Conservation (phyloP, 92 coral and sea anemone genomes). For the Siderastrea siderea region DNA sequence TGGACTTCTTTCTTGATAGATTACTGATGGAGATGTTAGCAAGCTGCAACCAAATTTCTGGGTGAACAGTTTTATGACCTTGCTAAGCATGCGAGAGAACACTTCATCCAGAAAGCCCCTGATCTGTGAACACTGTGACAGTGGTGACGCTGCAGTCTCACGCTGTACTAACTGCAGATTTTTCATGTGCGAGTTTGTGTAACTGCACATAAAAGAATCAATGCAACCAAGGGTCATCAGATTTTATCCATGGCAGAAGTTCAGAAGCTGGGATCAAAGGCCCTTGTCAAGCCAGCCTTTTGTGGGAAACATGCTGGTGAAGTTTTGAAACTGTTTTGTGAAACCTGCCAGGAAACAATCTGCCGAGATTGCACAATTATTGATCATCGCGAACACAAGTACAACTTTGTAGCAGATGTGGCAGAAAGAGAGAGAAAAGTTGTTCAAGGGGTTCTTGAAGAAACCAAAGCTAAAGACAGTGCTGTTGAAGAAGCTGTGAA, state of each 20-base stretch:
- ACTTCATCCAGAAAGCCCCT: slow-evolving; percentile 6
- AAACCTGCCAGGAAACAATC: slow-evolving; percentile 69
- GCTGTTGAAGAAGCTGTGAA: too few relatives aligned
- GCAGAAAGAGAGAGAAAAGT: slow-evolving; percentile 52
- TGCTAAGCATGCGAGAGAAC: slow-evolving; percentile 32
- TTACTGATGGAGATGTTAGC: slow-evolving; percentile 55
- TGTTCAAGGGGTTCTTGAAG: too few relatives aligned
- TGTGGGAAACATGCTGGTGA: slow-evolving; percentile 80
- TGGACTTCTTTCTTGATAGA: slow-evolving; percentile 15
- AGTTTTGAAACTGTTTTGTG: slow-evolving; percentile 73
- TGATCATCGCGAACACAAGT: slow-evolving; percentile 78
- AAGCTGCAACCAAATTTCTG: slow-evolving; percentile 76
- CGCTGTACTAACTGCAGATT: slow-evolving; percentile 68
- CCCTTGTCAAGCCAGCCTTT: slow-evolving; percentile 59
- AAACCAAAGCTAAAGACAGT: too few relatives aligned
- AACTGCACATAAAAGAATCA: slow-evolving; percentile 70
- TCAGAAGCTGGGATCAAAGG: slow-evolving; percentile 50
- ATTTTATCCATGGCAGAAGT: slow-evolving; percentile 72
- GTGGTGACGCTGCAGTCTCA: slow-evolving; percentile 46
- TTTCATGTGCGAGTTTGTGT: slow-evolving; percentile 73
- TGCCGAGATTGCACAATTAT: slow-evolving; percentile 79
- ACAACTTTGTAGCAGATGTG: slow-evolving; percentile 70
- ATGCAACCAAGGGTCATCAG: slow-evolving; percentile 45
- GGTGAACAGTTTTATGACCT: slow-evolving; percentile 70
- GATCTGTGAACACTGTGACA: slow-evolving; percentile 72